Conservation (phyloP, 2,797 vertebrate genomes). For the Sebastes itinus region DNA sequence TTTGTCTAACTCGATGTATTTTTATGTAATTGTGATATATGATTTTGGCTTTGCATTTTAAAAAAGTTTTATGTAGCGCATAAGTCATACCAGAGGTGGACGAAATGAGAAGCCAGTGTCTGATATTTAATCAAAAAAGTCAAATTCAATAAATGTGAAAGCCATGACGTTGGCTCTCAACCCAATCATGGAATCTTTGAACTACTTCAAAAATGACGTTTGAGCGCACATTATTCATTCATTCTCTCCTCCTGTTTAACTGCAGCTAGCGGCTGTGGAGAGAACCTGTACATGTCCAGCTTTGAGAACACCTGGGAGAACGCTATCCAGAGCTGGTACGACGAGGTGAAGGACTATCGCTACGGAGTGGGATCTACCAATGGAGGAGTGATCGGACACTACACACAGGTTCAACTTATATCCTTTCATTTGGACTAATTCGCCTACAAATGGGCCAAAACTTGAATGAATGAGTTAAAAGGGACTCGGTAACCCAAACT, state of each 20-base stretch:
- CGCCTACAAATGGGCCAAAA: background rate
- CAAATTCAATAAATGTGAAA: background rate
- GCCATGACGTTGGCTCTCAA: background rate
- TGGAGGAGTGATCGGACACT: conserved; percentile 56
- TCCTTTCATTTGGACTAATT: background rate
- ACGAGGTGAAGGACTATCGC: conserved; percentile 77
- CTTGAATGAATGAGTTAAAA: background rate
- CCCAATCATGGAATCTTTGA: background rate
- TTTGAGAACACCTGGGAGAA: conserved; percentile 69
- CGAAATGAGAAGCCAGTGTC: background rate
- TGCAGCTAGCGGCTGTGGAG: conserved; percentile 79
- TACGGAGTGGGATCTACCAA: conserved; percentile 76
- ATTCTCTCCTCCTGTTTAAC: background rate
- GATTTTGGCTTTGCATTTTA: too few relatives aligned
- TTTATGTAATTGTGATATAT: too few relatives aligned
- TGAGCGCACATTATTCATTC: background rate
- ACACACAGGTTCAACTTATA: conserved; percentile 56
- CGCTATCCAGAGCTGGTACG: conserved; percentile 80
- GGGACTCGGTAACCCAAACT: background rate
- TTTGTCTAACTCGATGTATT: too few relatives aligned
- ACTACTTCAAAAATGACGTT: background rate
- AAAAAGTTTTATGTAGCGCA: too few relatives aligned
- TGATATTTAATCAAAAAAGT: background rate
- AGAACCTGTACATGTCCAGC: conserved; percentile 86
- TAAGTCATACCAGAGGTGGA: background rate